Evolutionary conservation across 2,888 invertebrate species (phyloP).

Genomic region (Drosophila merina): DNA sequence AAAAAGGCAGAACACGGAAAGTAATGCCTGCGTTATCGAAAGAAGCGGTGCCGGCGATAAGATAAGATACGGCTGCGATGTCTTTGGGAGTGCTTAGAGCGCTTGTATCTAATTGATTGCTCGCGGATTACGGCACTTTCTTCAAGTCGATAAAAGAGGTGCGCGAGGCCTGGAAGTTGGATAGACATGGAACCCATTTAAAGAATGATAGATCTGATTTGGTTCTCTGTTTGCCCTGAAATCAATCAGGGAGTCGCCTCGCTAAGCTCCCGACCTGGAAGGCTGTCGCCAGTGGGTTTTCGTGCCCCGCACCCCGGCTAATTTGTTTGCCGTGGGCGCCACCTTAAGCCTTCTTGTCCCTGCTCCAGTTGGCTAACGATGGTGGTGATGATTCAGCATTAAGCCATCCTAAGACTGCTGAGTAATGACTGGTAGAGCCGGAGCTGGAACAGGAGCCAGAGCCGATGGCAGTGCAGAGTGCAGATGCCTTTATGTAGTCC

Average conservation of each 20-base stretch:
- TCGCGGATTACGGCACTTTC: slow-evolving; percentile 68
- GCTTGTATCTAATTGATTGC: slow-evolving; percentile 75
- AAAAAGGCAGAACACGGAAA: slow-evolving; percentile 23
- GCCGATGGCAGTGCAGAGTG: slow-evolving; percentile 11
- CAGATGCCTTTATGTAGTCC: slow-evolving; percentile 14
- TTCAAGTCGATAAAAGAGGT: slow-evolving; percentile 52
- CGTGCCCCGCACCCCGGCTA: not conserved
- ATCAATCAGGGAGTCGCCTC: slow-evolving; percentile 66
- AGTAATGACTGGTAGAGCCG: slow-evolving; percentile 59
- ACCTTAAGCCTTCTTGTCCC: slow-evolving; percentile 51
- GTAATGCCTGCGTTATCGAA: slow-evolving; percentile 49
- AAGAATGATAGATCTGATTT: slow-evolving; percentile 63
- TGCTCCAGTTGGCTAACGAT: slow-evolving; percentile 36
- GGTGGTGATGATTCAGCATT: slow-evolving; percentile 64
- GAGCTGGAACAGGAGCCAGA: not conserved
- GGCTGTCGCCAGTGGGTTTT: slow-evolving; percentile 16
- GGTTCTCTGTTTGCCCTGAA: slow-evolving; percentile 51
- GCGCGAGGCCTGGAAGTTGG: slow-evolving; percentile 24
- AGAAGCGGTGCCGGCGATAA: slow-evolving; percentile 52
- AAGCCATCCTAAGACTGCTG: slow-evolving; percentile 64
- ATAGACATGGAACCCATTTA: slow-evolving; percentile 59
- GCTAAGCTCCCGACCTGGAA: slow-evolving; percentile 44
- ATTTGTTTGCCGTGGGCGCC: slow-evolving; percentile 37
- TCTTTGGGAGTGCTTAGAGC: slow-evolving; percentile 55
- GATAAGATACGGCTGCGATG: slow-evolving; percentile 52